phyloP scores from a whole-genome alignment of 2,113 vertebrate species.

The Poicephalus meyeri region DNA sequence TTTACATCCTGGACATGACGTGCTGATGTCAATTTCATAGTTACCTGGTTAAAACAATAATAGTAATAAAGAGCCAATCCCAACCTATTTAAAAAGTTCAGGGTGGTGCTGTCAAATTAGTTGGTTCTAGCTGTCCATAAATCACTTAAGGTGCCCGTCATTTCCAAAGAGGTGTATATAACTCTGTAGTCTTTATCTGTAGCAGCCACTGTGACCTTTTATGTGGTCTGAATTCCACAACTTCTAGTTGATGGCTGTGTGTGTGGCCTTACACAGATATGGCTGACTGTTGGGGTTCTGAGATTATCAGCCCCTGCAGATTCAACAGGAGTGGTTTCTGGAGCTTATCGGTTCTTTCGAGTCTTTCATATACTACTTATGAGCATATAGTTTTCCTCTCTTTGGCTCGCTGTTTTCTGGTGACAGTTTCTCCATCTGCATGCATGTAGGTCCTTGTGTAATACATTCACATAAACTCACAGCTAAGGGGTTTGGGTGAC shows the following conservation, averaged over 20 bases:
- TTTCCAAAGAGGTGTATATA: neutral
- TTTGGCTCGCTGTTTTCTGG: neutral
- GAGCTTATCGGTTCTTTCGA: neutral
- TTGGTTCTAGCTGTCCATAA: neutral
- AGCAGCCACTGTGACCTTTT: neutral
- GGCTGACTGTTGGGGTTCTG: neutral
- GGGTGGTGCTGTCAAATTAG: neutral
- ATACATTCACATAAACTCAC: rapidly evolving
- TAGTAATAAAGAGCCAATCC: neutral
- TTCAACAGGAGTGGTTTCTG: neutral
- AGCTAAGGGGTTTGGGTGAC: neutral
- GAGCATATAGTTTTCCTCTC: neutral
- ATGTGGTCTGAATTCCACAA: neutral
- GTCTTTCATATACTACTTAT: neutral
- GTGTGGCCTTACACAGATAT: neutral
- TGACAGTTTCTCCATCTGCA: neutral
- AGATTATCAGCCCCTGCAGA: neutral
- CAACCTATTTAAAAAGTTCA: neutral
- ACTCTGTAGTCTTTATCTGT: neutral
- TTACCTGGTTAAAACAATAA: neutral
- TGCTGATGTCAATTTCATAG: neutral
- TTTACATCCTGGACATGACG: too few species aligned
- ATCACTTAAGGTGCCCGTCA: neutral
- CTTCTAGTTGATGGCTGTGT: neutral
- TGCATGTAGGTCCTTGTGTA: neutral